Conservation (phyloP, 2,113 vertebrate species). For the Macquaria ambigua region DNA sequence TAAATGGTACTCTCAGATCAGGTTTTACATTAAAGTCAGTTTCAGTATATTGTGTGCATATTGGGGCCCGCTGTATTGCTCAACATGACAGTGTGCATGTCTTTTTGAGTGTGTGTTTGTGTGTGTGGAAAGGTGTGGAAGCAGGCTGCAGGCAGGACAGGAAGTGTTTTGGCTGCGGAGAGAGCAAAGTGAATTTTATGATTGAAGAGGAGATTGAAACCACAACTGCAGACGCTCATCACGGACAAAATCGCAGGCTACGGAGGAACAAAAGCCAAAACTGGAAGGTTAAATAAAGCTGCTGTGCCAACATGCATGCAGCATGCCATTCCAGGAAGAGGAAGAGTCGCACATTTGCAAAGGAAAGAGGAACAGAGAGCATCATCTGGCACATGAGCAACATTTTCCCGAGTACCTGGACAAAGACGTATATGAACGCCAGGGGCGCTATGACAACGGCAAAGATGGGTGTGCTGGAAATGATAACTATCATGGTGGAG, state of each 20-base stretch:
- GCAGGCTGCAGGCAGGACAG: constrained; percentile 59
- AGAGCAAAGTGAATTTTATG: constrained; percentile 52
- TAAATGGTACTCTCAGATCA: background rate
- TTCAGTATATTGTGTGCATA: background rate
- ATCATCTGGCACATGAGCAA: background rate
- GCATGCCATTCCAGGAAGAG: constrained; percentile 56
- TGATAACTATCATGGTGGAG: constrained; percentile 91
- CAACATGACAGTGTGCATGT: constrained; percentile 4
- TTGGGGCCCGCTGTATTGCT: background rate
- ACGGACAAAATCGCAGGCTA: constrained; percentile 50
- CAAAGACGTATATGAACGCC: constrained; percentile 88
- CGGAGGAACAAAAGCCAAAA: constrained; percentile 33
- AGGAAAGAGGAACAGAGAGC: constrained; percentile 12
- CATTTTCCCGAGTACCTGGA: constrained; percentile 88
- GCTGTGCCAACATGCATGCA: constrained; percentile 49
- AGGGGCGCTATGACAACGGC: constrained; percentile 89
- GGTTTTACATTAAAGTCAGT: background rate
- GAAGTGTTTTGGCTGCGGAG: constrained; percentile 65
- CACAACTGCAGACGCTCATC: constrained; percentile 31
- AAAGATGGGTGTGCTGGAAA: constrained; percentile 92
- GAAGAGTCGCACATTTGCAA: constrained; percentile 15
- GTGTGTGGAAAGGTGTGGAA: constrained; percentile 24
- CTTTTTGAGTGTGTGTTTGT: constrained; percentile 29
- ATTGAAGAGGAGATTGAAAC: constrained; percentile 18
- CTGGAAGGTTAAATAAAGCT: constrained; percentile 33